These are phyloP conservation scores for Tadarida brasiliensis DNA, from an alignment of 2,797 vertebrate genomes.

Conservation along the genomic window DNA sequence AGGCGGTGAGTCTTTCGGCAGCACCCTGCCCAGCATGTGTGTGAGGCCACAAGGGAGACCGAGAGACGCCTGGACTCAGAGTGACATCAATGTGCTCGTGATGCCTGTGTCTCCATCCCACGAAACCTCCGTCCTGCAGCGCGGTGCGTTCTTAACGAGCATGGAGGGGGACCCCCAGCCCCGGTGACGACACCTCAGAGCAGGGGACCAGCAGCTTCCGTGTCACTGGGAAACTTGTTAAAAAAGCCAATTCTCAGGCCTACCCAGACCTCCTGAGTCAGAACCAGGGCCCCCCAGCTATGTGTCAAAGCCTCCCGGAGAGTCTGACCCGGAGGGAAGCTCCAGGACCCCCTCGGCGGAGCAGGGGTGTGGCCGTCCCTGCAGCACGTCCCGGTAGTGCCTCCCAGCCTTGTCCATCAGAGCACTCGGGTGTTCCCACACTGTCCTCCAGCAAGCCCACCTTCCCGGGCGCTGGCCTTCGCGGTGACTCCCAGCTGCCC, in stretches of 20 bases:
- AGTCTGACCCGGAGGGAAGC: not conserved
- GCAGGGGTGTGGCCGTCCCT: not conserved
- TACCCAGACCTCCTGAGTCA: not conserved
- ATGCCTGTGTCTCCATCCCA: slow-evolving; percentile 56
- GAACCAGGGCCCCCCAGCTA: not conserved
- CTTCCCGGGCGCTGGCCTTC: not conserved
- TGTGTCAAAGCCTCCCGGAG: not conserved
- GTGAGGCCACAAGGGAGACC: slow-evolving; percentile 64
- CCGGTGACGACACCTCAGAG: not conserved
- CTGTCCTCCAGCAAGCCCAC: not conserved
- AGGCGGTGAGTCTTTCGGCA: slow-evolving; percentile 68
- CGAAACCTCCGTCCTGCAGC: slow-evolving; percentile 65
- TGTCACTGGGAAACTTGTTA: not conserved
- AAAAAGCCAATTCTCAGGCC: slow-evolving; percentile 68
- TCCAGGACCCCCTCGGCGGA: not conserved
- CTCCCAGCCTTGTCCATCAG: not conserved
- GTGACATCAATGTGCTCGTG: slow-evolving; percentile 67
- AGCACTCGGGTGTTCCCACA: too few relatives aligned
- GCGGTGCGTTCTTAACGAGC: slow-evolving; percentile 69
- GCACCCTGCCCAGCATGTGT: slow-evolving; percentile 70
- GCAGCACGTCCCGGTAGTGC: not conserved
- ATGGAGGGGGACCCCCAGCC: slow-evolving; percentile 38
- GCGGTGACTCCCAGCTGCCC: not conserved
- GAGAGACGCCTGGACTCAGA: slow-evolving; percentile 62
- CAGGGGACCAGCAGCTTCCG: not conserved